These are phyloP conservation scores for Nesidiocoris tenuis DNA, from an alignment of 2,888 invertebrate genomes.

Conservation along the genomic window DNA sequence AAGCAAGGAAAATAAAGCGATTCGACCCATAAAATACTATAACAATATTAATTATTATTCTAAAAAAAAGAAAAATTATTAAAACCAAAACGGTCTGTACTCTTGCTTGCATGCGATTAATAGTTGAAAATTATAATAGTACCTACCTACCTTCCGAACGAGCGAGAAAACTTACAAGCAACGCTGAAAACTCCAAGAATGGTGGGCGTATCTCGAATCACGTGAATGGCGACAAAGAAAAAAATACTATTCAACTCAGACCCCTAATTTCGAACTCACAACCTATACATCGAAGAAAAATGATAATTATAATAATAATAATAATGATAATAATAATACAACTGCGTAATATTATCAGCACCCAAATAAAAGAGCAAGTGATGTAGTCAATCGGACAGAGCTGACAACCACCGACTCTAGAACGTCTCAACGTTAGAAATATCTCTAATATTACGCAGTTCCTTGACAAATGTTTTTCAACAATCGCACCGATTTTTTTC, in stretches of 20 bases:
- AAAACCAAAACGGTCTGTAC: neutral
- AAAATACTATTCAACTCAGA: neutral
- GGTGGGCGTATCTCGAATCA: neutral
- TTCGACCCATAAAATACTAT: neutral
- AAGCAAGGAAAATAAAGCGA: too few relatives aligned
- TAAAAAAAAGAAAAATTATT: neutral
- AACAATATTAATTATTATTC: neutral
- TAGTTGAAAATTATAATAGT: neutral
- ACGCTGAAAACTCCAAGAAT: neutral
- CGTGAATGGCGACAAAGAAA: neutral
- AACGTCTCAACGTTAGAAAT: constrained; percentile 7
- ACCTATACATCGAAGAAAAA: constrained; percentile 1
- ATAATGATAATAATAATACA: constrained; percentile 11
- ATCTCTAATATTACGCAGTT: constrained; percentile 11
- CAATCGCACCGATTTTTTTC: neutral
- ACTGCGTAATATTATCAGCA: constrained; percentile 29
- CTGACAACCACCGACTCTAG: neutral
- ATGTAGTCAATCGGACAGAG: neutral
- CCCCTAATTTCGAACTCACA: neutral
- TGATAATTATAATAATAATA: constrained; percentile 13
- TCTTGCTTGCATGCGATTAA: neutral
- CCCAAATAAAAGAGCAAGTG: neutral
- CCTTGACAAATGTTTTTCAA: neutral
- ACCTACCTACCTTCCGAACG: too few relatives aligned
- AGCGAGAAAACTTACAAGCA: neutral